phyloP scores from a whole-genome alignment of 2,113 vertebrate species.

The Bufo bufo region DNA sequence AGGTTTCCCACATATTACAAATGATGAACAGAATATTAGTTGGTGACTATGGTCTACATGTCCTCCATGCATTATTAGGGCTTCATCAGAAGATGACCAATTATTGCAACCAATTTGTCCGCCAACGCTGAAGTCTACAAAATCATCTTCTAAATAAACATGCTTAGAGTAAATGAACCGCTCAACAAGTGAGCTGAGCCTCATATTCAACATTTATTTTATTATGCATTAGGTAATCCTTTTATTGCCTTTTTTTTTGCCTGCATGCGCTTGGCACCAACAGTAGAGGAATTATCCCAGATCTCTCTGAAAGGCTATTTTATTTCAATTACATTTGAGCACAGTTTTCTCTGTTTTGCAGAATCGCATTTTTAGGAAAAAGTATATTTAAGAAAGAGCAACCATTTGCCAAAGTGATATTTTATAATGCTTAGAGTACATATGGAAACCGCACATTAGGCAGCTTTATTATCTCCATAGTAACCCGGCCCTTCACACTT shows the following conservation, averaged over 20 bases:
- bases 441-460: constrained; percentile 7
- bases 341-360: constrained; percentile 5
- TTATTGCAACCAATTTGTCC: not conserved
- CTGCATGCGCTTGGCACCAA: constrained; percentile 10
- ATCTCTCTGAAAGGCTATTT: constrained; percentile 44
- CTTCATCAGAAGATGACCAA: not conserved
- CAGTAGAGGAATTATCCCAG: constrained; percentile 23
- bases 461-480: not conserved
- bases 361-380: constrained; percentile 17
- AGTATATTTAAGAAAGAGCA: constrained; percentile 30
- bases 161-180: constrained; percentile 10
- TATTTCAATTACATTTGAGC: constrained; percentile 30
- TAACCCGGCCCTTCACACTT: not conserved
- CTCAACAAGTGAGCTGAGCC: not conserved
- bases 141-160: constrained; percentile 27
- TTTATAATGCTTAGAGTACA: constrained; percentile 9
- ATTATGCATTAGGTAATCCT: constrained; percentile 30
- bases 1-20: too few relatives aligned
- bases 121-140: not conserved
- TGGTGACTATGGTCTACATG: not conserved
- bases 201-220: constrained; percentile 44
- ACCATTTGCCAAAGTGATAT: constrained; percentile 30
- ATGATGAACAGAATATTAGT: not conserved
- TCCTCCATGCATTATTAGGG: not conserved
- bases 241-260: constrained; percentile 26